Base-by-base conservation (phyloP, 2,797 vertebrate species). In the Pogoniulus pusillus region DNA sequence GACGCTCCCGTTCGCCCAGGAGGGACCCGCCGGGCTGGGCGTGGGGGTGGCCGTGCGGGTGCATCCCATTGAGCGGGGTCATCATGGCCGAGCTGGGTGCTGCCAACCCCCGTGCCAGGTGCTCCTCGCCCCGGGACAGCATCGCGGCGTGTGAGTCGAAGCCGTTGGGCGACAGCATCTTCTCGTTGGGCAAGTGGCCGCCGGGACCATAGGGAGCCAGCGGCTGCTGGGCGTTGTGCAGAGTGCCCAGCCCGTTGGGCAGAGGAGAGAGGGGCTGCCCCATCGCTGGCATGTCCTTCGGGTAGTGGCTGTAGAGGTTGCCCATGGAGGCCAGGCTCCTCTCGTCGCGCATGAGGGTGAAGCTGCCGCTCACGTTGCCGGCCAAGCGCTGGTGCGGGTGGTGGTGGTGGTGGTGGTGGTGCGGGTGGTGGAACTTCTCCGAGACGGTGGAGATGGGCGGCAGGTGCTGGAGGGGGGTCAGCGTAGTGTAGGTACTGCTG, bases 381-480 rank as follows among this genome's bases (percentile, higher is more conserved):
- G 98, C 97, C 34, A 98, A 80, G 79, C 99, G 98, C 92, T 98
- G 98, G 97, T 98, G 98, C 90, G 98, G 98, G 89, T 98, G 98
- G 49, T 98, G 98, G 97, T 98, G 98, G 94, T 98, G 98, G 96
- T 95, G 96, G 78, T 97, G 97, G 86, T 97, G 96, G 91, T 98
- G 98, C 53, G 98, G 97, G 94, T 98, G 98, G 77, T 97, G 97
- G 97, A 99, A 99, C 98, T 99, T 99, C 94, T 99, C 99, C 41
- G 99, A 98, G 45, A 99, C 99, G 30, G 98, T 98, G 84, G 99
- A 98, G 86, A 99, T 98, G 72, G 98, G 98, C 41, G 99, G 98
- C 98, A 99, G 98, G 98, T 99, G 99, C 98, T 99, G 99, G 90
- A 99, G 98, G 75, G 99, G 99, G 80, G 99, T 99, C 89, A 99